These are phyloP conservation scores for Eutrigla gurnardus DNA, from an alignment of 2,797 vertebrate genomes.

Conservation along the genomic window DNA sequence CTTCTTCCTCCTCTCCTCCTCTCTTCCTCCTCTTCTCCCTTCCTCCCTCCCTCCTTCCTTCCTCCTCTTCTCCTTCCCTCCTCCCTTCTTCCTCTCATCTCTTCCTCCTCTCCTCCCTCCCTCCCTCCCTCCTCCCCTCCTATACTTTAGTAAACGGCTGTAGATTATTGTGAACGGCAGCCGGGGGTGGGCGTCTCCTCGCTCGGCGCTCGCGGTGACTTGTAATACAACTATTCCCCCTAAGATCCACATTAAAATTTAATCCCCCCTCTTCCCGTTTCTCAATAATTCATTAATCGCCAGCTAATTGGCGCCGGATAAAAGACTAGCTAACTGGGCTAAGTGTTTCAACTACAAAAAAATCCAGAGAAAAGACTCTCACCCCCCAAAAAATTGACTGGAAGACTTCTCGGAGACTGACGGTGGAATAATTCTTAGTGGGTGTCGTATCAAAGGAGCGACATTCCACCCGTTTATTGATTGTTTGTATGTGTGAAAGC, in stretches of 20 bases:
- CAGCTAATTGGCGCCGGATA: slow-evolving; percentile 84
- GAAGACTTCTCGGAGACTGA: slow-evolving; percentile 53
- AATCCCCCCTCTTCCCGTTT: slow-evolving; percentile 78
- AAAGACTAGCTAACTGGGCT: slow-evolving; percentile 83
- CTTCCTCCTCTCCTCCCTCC: neutral
- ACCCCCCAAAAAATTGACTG: slow-evolving; percentile 26
- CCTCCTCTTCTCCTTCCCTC: slow-evolving; percentile 6
- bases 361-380: slow-evolving; percentile 20
- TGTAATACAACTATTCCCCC: slow-evolving; percentile 83
- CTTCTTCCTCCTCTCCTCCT: too few relatives aligned
- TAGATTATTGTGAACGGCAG: slow-evolving; percentile 79
- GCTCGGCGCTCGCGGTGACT: slow-evolving; percentile 72
- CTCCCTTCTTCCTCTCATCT: neutral
- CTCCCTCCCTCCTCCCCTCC: slow-evolving; percentile 21
- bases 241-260: slow-evolving; percentile 83
- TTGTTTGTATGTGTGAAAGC: slow-evolving; percentile 27
- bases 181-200: slow-evolving; percentile 65
- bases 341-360: slow-evolving; percentile 74
- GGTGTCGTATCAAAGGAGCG: slow-evolving; percentile 42
- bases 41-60: slow-evolving; percentile 14
- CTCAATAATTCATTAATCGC: slow-evolving; percentile 87
- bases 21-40: too few relatives aligned
- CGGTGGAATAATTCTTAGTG: slow-evolving; percentile 56
- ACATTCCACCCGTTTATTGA: slow-evolving; percentile 48
- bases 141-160: slow-evolving; percentile 65